Evolutionary conservation across 2,888 invertebrate species (phyloP).

Genomic region (Rhingia rostrata): DNA sequence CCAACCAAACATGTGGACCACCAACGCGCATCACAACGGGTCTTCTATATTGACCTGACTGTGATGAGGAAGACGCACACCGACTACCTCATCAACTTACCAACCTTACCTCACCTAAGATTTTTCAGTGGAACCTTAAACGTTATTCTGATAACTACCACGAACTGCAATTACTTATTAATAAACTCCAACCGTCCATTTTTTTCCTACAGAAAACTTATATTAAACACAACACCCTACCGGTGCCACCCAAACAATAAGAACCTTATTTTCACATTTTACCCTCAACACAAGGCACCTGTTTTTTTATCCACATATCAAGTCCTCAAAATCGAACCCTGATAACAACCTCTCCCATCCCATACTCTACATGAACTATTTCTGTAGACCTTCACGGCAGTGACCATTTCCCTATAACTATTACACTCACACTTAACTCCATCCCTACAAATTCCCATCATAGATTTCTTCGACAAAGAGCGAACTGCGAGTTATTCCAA

Average conservation of each 20-base stretch:
- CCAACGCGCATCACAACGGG: too few relatives aligned
- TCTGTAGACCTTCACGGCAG: conserved; percentile 14
- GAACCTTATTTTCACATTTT: conserved; percentile 54
- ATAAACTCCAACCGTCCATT: conserved; percentile 46
- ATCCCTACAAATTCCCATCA: neutral
- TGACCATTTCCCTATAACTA: conserved; percentile 27
- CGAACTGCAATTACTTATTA: neutral
- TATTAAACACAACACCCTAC: conserved; percentile 11
- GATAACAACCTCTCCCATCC: conserved; percentile 4
- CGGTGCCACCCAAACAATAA: conserved; percentile 47
- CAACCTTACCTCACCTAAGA: too few relatives aligned
- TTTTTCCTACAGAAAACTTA: conserved; percentile 43
- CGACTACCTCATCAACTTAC: too few relatives aligned
- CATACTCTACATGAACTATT: conserved; percentile 14
- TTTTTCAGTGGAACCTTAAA: too few relatives aligned
- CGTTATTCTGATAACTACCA: too few relatives aligned
- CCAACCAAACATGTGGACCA: too few relatives aligned
- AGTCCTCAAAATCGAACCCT: conserved; percentile 51
- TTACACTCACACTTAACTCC: neutral
- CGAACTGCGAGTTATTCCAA: conserved; percentile 2
- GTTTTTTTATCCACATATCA: conserved; percentile 49
- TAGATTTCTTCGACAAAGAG: neutral
- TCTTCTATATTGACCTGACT: too few relatives aligned
- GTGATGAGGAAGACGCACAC: too few relatives aligned
- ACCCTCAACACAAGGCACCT: conserved; percentile 52